Evolutionary conservation across 2,888 invertebrate genomes (phyloP), one percentile per base, ranked within the genome.

Genomic region (Abrostola triplasia): DNA sequence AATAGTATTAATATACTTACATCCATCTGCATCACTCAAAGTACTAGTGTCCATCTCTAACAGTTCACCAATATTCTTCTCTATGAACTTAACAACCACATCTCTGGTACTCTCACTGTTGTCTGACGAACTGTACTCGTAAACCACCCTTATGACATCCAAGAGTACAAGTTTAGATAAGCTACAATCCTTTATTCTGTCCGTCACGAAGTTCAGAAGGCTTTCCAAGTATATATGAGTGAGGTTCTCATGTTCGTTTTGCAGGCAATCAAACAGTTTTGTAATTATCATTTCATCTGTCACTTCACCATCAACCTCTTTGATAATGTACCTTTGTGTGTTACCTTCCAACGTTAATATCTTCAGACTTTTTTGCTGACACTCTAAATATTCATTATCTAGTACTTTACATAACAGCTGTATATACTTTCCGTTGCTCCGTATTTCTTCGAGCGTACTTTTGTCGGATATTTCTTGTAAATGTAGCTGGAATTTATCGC

Each of bases 181-280:
- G 51, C 36, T 47, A 48, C 41, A 58, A 41, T 62, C 70, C 5
- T 60, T 70, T 10, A 90, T 36, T 56, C 77, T 81, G 7, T 72
- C 69, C 7, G 79, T 73, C 0, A 92, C 77, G 36, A 85, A 90
- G 41, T 82, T 81, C 1, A 85, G 74, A 0, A 92, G 70, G 64
- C 90, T 87, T 36, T 84, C 77, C 62, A 94, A 81, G 72, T 91
- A 93, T 12, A 92, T 81, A 71, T 88, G 88, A 1, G 84, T 90
- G 10, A 92, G 58, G 60, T 83, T 90, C 49, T 92, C 92, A 49
- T 88, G 89, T 60, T 88, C 90, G 8, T 73, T 83, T 13, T 85
- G 75, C 0, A 90, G 76, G 4, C 72, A 85, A 2, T 88, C 68
- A 5, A 90, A 64, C 1, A 92, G 73, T 50, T 80, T 84, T 0